Percentiles rank a stretch among this genome's conserved stretches.
Evolutionary conservation across 2,888 invertebrate genomes (phyloP).

Genomic region (Colletes collaris): DNA sequence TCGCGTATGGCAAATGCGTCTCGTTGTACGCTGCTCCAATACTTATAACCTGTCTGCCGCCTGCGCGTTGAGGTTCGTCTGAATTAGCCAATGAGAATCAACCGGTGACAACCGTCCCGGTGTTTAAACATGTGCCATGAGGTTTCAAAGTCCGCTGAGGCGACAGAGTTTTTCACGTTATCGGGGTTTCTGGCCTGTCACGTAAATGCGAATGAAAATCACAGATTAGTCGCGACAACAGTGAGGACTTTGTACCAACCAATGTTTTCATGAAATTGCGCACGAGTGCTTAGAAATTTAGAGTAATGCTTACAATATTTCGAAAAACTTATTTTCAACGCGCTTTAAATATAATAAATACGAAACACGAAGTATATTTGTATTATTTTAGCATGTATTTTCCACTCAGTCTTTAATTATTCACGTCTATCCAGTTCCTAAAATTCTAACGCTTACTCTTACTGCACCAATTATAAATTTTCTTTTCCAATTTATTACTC

Average conservation of each 20-base stretch:
- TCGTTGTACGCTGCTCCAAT: conserved; percentile 29
- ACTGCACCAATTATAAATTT: no score
- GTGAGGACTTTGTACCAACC: conserved; percentile 20
- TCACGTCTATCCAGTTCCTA: no score
- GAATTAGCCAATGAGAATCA: conserved; percentile 54
- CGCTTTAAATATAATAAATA: background rate
- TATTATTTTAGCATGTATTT: no score
- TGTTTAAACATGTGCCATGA: conserved; percentile 20
- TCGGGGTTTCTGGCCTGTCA: conserved; percentile 15
- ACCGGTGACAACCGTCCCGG: conserved; percentile 9
- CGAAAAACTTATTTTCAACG: background rate
- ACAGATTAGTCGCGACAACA: background rate
- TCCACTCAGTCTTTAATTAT: no score
- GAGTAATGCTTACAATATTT: no score
- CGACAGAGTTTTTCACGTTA: conserved; percentile 29
- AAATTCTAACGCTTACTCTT: no score
- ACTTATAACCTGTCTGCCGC: conserved; percentile 62
- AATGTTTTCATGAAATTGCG: background rate
- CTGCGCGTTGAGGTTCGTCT: conserved; percentile 58
- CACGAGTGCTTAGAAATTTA: background rate
- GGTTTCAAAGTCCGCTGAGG: conserved; percentile 55
- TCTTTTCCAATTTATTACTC: no score
- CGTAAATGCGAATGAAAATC: conserved; percentile 14
- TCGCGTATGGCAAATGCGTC: conserved; percentile 50
- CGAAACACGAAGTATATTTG: no score